These are phyloP conservation scores for Conistra vaccinii DNA, from an alignment of 2,888 invertebrate genomes.

Conservation along the genomic window DNA sequence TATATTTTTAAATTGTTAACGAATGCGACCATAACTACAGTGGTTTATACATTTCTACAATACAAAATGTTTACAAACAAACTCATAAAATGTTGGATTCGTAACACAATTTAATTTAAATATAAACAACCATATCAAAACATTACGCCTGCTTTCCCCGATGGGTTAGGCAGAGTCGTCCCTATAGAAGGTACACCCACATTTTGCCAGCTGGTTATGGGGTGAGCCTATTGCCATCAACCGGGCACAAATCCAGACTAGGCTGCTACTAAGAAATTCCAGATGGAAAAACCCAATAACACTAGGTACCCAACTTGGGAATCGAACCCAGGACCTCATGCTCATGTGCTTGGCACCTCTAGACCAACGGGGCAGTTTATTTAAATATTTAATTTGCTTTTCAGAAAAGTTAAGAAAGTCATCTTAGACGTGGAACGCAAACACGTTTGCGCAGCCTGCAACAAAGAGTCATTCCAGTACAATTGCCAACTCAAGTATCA, in stretches of 20 bases:
- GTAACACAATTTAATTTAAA: background rate
- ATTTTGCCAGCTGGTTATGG: too few species aligned
- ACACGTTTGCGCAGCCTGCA: conserved; percentile 72
- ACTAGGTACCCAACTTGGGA: too few species aligned
- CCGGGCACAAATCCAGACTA: background rate
- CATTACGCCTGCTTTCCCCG: too few species aligned
- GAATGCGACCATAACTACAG: background rate
- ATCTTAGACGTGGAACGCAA: background rate
- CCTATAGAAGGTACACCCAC: too few species aligned
- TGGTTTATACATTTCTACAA: background rate
- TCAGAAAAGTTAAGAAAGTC: conserved; percentile 14
- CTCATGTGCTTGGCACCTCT: too few species aligned
- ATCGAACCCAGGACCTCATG: too few species aligned
- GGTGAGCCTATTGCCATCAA: background rate
- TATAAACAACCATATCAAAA: too few species aligned
- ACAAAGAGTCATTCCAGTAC: conserved; percentile 61
- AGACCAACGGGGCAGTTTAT: background rate
- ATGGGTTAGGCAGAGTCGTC: too few species aligned
- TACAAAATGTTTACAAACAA: background rate
- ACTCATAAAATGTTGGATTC: background rate
- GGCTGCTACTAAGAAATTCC: too few species aligned
- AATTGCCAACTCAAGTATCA: conserved; percentile 71
- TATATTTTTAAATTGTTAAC: too few species aligned
- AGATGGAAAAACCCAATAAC: too few species aligned
- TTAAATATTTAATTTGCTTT: background rate